Conservation (phyloP, 2,888 invertebrate genomes). For the Agrochola lychnidis region DNA sequence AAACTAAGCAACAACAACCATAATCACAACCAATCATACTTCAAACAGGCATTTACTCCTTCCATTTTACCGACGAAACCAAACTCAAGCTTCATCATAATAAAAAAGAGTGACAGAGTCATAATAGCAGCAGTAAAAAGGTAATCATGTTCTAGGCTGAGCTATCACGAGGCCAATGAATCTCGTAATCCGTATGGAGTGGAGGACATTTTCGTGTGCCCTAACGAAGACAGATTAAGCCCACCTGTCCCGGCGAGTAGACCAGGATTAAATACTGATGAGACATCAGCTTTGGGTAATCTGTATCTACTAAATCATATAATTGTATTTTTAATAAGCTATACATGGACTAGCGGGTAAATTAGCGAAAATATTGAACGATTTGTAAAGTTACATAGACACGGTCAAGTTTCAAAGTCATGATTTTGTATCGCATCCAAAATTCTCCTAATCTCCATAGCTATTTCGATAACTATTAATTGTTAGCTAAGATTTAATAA, state of each 20-base stretch:
- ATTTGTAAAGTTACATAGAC: neutral
- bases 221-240: slow-evolving; percentile 88
- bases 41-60: slow-evolving; percentile 3
- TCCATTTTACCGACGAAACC: slow-evolving; percentile 20
- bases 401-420: neutral
- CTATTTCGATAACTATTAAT: neutral
- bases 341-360: too few relatives aligned
- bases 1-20: neutral
- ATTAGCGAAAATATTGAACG: neutral
- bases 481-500: neutral
- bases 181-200: slow-evolving; percentile 69
- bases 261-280: slow-evolving; percentile 64
- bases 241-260: slow-evolving; percentile 59
- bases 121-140: slow-evolving; percentile 51
- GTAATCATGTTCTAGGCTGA: slow-evolving; percentile 50
- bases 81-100: slow-evolving; percentile 44
- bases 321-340: neutral
- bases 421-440: neutral
- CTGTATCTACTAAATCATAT: neutral
- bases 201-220: slow-evolving; percentile 65
- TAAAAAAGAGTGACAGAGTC: slow-evolving; percentile 44
- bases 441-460: neutral
- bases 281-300: slow-evolving; percentile 66
- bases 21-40: neutral
- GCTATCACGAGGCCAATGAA: slow-evolving; percentile 58